Conservation (phyloP, 2,888 invertebrate species). For the Eumerus sabulonum region DNA sequence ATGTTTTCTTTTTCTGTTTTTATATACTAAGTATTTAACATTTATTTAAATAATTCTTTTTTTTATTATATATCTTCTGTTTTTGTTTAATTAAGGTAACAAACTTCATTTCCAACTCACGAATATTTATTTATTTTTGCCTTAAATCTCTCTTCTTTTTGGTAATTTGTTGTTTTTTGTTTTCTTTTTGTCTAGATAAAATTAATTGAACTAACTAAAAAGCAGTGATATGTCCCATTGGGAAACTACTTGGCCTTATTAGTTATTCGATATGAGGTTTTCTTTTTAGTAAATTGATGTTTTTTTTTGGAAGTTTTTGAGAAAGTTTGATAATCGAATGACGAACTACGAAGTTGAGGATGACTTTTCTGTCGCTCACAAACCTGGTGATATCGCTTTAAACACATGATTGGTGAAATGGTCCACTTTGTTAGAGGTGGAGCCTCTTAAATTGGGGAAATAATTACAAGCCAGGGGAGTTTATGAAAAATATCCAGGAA, state of each 20-base stretch:
- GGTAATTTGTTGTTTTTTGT: neutral
- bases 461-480: too few relatives aligned
- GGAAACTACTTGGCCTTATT: conserved; percentile 27
- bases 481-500: too few relatives aligned
- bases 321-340: too few relatives aligned
- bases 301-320: neutral
- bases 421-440: too few relatives aligned
- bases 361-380: too few relatives aligned
- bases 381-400: too few relatives aligned
- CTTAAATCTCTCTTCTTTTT: neutral
- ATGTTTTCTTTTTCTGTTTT: conserved; percentile 32
- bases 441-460: too few relatives aligned
- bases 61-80: neutral
- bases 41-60: conserved; percentile 51
- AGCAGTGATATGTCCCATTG: conserved; percentile 47
- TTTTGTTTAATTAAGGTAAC: conserved; percentile 40
- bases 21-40: conserved; percentile 22
- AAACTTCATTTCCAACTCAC: too few relatives aligned
- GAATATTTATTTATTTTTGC: too few relatives aligned
- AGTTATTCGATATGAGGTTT: conserved; percentile 11
- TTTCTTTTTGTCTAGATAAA: conserved; percentile 8
- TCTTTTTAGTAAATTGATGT: neutral
- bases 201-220: conserved; percentile 28
- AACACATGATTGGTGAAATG: too few relatives aligned
- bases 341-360: too few relatives aligned